These are phyloP conservation scores for Drosophila tani DNA, from an alignment of 1,140 invertebrate species.

Conservation along the genomic window DNA sequence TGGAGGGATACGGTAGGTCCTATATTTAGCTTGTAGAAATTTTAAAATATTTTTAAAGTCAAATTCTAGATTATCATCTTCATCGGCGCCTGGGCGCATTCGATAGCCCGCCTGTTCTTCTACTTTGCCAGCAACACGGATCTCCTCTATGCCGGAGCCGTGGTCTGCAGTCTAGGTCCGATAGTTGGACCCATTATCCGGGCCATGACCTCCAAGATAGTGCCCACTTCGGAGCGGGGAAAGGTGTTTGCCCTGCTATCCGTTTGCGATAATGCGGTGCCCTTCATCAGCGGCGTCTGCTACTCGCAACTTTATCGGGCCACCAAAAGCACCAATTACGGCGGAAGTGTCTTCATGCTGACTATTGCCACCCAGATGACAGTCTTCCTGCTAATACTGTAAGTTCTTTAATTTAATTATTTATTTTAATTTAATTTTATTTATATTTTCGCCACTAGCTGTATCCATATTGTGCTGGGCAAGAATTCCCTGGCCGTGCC, in stretches of 20 bases:
- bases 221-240: slow-evolving; percentile 89
- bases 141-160: slow-evolving; percentile 89
- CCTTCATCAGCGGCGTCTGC: slow-evolving; percentile 89
- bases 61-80: slow-evolving; percentile 87
- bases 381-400: slow-evolving; percentile 88
- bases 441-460: slow-evolving; percentile 37
- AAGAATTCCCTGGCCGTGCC: slow-evolving; percentile 66
- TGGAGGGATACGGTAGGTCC: slow-evolving; percentile 88
- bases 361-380: slow-evolving; percentile 89
- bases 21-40: accelerated
- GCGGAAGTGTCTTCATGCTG: slow-evolving; percentile 88
- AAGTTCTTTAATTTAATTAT: slow-evolving; percentile 81
- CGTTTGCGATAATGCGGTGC: slow-evolving; percentile 91
- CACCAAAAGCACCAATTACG: slow-evolving; percentile 86
- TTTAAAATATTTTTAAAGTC: background rate
- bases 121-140: slow-evolving; percentile 86
- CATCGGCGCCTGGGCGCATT: slow-evolving; percentile 89
- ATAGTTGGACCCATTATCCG: slow-evolving; percentile 90
- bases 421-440: background rate
- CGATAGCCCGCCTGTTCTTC: slow-evolving; percentile 89
- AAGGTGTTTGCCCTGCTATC: slow-evolving; percentile 91
- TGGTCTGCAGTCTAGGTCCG: slow-evolving; percentile 89
- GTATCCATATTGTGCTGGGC: slow-evolving; percentile 74
- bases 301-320: slow-evolving; percentile 90
- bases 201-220: slow-evolving; percentile 91